Evolutionary conservation across 2,797 vertebrate species (phyloP), one percentile per base, ranked within the genome.

Genomic region (Periparus ater): DNA sequence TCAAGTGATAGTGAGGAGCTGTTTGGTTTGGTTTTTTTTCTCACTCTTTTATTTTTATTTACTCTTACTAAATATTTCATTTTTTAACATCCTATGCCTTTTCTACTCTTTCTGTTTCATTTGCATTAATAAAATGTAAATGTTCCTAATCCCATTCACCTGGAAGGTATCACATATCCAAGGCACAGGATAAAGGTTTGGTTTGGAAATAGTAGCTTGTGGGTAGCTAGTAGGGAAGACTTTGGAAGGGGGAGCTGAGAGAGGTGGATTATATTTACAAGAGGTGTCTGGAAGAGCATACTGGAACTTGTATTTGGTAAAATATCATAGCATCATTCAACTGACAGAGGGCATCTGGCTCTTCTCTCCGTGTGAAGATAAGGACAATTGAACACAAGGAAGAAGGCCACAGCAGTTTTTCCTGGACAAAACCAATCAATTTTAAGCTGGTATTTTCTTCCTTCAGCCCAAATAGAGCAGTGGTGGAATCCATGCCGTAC

Each of bases 41-140:
- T 36, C 20, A 82, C 5, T 44, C 83, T 90, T 84, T 50, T 51
- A 17, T 66, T 65, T 81, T 82, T 57, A 50, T 92, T 95, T 92
- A 32, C 44, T 77, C 29, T 34, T 70, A 90, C 68, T 63, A 79
- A 91, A 38, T 93, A 75, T 68, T 95, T 96, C 29, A 18, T 50
- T 91, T 92, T 34, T 13, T 50, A 96, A 47, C 47, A 22, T 36
- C 18, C 81, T 74, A 36, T 3, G 17, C 22, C 60, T 94, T 80
- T 95, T 66, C 87, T 91, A 75, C 51, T 94, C 47, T 85, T 85
- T 26, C 40, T 94, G 42, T 80, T 96, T 89, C 87, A 84, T 42
- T 92, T 3, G 32, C n/a, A 51, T 85, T 85, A 86, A 77, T 90
- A 81, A 96, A 80, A 67, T 89, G 13, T 68, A 94, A 84, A 54